Percentiles rank a stretch among this genome's conserved stretches.
phyloP scores from a whole-genome alignment of 2,113 vertebrate genomes.

The Lates calcarifer region DNA sequence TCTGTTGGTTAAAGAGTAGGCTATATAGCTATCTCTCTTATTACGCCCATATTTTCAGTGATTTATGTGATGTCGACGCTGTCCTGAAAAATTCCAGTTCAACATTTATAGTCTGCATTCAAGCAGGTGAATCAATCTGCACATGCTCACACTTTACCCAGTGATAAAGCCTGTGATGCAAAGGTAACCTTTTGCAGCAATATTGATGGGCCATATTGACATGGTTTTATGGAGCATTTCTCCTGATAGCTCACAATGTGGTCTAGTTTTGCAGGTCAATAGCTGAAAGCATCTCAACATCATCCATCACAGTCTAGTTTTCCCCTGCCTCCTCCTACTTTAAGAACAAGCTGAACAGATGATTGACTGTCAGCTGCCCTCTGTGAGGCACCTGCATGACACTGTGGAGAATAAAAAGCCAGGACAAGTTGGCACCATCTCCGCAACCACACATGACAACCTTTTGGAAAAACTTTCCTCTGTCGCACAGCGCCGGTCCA shows the following conservation, averaged over 20 bases:
- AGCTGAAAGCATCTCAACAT: conserved; percentile 67
- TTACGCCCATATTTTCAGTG: neutral
- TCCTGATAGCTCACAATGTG: conserved; percentile 55
- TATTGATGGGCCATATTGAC: conserved; percentile 59
- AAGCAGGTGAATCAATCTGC: conserved; percentile 43
- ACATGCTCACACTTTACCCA: neutral
- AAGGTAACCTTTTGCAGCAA: conserved; percentile 50
- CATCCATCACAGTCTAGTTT: conserved; percentile 72
- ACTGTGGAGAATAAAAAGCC: conserved; percentile 47
- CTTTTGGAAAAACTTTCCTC: conserved; percentile 37
- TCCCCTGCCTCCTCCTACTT: conserved; percentile 45
- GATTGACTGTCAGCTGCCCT: conserved; percentile 75
- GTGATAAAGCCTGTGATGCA: conserved; percentile 30
- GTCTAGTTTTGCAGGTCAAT: conserved; percentile 66
- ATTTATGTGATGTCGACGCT: neutral
- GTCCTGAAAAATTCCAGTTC: conserved; percentile 11
- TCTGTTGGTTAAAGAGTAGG: neutral
- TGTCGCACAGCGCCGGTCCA: conserved; percentile 39
- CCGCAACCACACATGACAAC: conserved; percentile 44
- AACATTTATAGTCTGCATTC: conserved; percentile 22
- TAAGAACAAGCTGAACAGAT: conserved; percentile 58
- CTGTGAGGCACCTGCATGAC: conserved; percentile 56
- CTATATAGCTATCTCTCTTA: neutral
- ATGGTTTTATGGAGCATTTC: conserved; percentile 60
- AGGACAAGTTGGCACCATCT: conserved; percentile 29